phyloP scores from a whole-genome alignment of 2,888 invertebrate genomes.

The Leptopterna dolabrata region DNA sequence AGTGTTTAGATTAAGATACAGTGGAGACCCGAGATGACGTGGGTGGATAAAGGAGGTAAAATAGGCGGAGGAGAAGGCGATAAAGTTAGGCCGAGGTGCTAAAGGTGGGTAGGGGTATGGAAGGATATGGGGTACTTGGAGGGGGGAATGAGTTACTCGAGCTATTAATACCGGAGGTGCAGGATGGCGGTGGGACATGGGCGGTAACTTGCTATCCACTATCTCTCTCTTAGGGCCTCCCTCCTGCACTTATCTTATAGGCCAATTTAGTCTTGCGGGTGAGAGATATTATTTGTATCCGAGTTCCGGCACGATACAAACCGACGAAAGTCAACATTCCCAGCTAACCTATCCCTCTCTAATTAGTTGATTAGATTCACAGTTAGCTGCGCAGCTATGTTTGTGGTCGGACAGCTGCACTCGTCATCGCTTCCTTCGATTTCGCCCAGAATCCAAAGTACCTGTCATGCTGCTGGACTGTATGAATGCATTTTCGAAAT shows the following conservation, averaged over 20 bases:
- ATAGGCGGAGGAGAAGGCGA: constrained; percentile 46
- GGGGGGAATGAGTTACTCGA: constrained; percentile 37
- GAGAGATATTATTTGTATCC: neutral
- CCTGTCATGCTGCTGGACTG: no score
- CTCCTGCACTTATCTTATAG: constrained; percentile 29
- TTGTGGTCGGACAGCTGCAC: no score
- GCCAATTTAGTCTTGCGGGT: constrained; percentile 22
- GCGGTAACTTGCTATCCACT: constrained; percentile 31
- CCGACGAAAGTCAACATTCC: neutral
- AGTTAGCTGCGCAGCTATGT: no score
- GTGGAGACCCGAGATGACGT: constrained; percentile 19
- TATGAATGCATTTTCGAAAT: no score
- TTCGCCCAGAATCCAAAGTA: no score
- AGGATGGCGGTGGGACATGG: neutral
- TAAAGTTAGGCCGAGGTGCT: constrained; percentile 46
- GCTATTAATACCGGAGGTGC: constrained; percentile 35
- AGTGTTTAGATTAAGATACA: constrained; percentile 52
- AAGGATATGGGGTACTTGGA: neutral
- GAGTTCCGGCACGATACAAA: neutral
- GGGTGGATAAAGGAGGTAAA: constrained; percentile 45
- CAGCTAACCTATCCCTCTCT: no score
- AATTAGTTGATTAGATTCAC: no score
- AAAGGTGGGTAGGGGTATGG: neutral
- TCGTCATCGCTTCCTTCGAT: no score
- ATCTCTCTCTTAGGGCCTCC: constrained; percentile 27